These are phyloP conservation scores for Deroplatys truncata DNA, from an alignment of 2,888 invertebrate species.

Conservation along the genomic window DNA sequence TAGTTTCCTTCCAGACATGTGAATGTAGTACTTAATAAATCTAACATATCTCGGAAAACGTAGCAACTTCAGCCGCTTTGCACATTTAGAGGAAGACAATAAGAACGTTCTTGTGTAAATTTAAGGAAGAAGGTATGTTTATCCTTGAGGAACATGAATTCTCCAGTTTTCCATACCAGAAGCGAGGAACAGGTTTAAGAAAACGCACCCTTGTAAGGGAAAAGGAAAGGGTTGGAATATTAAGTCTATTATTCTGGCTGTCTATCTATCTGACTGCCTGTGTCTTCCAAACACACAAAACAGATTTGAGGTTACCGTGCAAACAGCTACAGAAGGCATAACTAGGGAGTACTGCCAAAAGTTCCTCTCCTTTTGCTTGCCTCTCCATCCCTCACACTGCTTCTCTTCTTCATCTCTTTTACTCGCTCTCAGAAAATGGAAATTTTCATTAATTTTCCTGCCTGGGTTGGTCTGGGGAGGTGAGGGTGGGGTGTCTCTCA, in stretches of 20 bases:
- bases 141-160: not conserved
- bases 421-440: constrained; percentile 1
- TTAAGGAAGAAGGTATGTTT: not conserved
- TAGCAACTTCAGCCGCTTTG: no score
- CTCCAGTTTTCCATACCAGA: not conserved
- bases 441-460: constrained; percentile 17
- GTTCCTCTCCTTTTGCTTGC: not conserved
- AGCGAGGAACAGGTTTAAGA: not conserved
- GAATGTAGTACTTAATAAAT: no score
- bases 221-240: not conserved
- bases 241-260: not conserved
- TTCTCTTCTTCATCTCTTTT: not conserved
- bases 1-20: no score
- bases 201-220: not conserved
- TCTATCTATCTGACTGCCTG: not conserved
- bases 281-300: not conserved
- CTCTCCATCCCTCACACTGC: not conserved
- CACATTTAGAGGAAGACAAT: not conserved
- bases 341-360: not conserved
- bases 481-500: not conserved
- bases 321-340: not conserved
- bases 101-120: not conserved
- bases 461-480: not conserved
- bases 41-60: no score
- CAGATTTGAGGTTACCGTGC: not conserved